Conservation (phyloP, 2,888 invertebrate species). For the Platycnemis pennipes region DNA sequence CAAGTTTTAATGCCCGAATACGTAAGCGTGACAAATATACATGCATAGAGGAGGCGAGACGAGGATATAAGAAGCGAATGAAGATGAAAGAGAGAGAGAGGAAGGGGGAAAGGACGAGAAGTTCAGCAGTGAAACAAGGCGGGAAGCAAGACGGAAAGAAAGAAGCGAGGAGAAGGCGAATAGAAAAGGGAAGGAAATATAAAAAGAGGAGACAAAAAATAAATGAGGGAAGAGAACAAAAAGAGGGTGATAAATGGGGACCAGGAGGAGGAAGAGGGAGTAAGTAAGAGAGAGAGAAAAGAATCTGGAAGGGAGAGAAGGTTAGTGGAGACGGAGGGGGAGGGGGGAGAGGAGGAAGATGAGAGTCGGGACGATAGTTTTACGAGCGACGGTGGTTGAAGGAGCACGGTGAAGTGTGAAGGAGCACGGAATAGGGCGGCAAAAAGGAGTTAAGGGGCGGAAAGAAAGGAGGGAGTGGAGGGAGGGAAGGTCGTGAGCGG, state of each 20-base stretch:
- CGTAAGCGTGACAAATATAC: no score
- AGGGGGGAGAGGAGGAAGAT: not conserved
- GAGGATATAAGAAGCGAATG: not conserved
- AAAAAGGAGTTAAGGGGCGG: not conserved
- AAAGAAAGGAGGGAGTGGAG: not conserved
- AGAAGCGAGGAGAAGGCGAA: not conserved
- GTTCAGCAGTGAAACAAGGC: not conserved
- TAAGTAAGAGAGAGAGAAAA: no score
- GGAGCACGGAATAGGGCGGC: not conserved
- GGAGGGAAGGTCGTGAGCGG: not conserved
- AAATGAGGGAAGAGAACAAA: not conserved
- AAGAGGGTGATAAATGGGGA: not conserved
- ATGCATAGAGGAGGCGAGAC: not conserved
- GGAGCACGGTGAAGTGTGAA: slow-evolving; percentile 33
- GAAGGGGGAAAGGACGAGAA: not conserved
- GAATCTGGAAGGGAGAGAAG: not conserved
- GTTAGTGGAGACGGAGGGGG: not conserved
- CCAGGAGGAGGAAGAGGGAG: not conserved
- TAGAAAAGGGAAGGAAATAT: not conserved
- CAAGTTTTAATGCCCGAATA: no score
- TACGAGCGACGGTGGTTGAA: not conserved
- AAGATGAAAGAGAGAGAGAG: not conserved
- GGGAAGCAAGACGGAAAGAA: not conserved
- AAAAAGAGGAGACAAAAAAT: not conserved
- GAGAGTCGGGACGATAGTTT: not conserved